Base-by-base conservation (phyloP, 1,140 invertebrate genomes). In the Rhynchophorus ferrugineus region DNA sequence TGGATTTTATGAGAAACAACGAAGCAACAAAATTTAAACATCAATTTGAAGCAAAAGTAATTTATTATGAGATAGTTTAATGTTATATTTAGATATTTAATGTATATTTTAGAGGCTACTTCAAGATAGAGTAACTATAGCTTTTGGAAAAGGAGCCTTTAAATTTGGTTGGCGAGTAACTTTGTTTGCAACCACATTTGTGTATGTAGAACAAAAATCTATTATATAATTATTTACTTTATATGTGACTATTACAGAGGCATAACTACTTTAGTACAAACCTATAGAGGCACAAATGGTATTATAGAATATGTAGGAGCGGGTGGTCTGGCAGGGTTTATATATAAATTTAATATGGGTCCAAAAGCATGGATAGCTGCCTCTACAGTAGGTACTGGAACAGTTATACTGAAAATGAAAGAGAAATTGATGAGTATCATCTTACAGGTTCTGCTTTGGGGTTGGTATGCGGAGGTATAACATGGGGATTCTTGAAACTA, bases 1-100 rank as follows among this genome's bases (percentile, higher is more conserved):
- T 79, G n/a, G 73, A 79, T 45, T 87, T 88, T 58, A 80, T 86
- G 56, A 76, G 79, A 64, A 82, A 75, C 42, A 88, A 89, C 72
- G 74, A 85, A 70, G 84, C 82, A 6, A 79, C 82, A 20, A 70
- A 72, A 6, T 89, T 84, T 67, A 67, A 69, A 37, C 78, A 73
- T 49, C 81, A 84, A 39, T 66, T 79, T 7, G 74, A 84, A 53
- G 85, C 85, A 2, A 82, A 85, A 71, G 82, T 83, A 73, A 56
- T 41, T 54, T 19, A 9, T 46, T 18, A 11, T 55, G 34, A 44
- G 49, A 50, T 33, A 9, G 44, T 48, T 45, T 24, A 2, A 3
- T 8, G 16, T 6, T n/a, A 14, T 24, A 18, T 29, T 21, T 17
- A 16, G 22, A 34, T 21, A 13, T 3, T n/a, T 24, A 18, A 35